Base-by-base conservation (phyloP, 2,797 vertebrate species). In the Poeciliopsis turneri region DNA sequence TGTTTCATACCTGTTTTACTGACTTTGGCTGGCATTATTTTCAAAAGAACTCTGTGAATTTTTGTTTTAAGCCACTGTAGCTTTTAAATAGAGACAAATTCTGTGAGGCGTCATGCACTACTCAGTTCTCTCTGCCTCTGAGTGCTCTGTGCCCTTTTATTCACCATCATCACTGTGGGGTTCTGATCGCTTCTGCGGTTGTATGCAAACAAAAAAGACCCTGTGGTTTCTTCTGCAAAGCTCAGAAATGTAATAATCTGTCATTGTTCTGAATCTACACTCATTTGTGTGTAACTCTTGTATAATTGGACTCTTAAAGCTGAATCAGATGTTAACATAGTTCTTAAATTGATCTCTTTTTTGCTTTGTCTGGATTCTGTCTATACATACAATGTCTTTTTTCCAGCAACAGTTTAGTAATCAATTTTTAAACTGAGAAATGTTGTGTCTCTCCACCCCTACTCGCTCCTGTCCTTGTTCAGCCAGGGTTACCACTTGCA, bases 401-500 rank as follows among this genome's bases (percentile, higher is more conserved):
- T 53, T 2, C 11, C 55, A 70, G 23, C 49, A 33, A 20, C 69
- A 20, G 11, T n/a, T 69, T 43, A n/a, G 5, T 76, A 74, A 84
- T 71, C 79, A 64, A 78, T 79, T 88, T 89, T 82, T 89, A 82
- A 92, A 85, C 46, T 86, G 74, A 88, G 76, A 87, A 79, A 74
- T 53, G 88, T 78, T 91, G 82, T 84, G 72, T 85, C 78, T 82
- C 82, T 25, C 59, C 80, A 43, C 12, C 13, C 25, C 68, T 46
- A 46, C 68, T 71, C n/a, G 68, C 78, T 78, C 80, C 73, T 89
- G 78, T 92, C 81, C 86, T 87, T 91, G 80, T 93, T 92, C 95
- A 99, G 98, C 95, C 97, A 97, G 93, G 97, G 96, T 95, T 99
- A 99, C 96, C 97, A 98, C 93, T 96, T 99, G 95, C 98, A 98